A percentile compares a stretch with the other conserved stretches of the same genome.
Conservation (phyloP, 2,888 invertebrate genomes). For the Caenorhabditis sp. region DNA sequence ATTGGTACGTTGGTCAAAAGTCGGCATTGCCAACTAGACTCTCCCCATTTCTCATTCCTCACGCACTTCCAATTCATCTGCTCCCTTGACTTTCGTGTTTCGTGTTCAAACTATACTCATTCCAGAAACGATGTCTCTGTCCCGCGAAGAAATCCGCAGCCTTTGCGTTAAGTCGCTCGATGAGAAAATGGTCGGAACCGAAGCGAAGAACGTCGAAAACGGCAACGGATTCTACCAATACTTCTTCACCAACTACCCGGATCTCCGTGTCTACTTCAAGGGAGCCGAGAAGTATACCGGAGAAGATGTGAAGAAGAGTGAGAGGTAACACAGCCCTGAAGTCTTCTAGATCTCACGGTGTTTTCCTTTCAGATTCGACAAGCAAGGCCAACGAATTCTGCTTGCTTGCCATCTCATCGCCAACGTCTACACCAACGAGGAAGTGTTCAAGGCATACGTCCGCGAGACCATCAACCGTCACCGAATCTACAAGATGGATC, state of each 20-base stretch:
- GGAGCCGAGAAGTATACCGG: constrained; percentile 76
- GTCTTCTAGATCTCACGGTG: neutral
- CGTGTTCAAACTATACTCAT: neutral
- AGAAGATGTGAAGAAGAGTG: constrained; percentile 76
- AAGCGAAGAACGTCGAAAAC: constrained; percentile 67
- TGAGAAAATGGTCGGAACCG: constrained; percentile 68
- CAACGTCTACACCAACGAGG: constrained; percentile 73
- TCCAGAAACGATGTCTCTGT: constrained; percentile 55
- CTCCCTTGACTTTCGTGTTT: too few relatives aligned
- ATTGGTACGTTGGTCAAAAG: constrained; percentile 31
- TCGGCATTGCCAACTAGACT: neutral
- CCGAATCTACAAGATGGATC: constrained; percentile 81
- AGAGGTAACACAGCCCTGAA: constrained; percentile 50
- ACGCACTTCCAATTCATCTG: neutral
- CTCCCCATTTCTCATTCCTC: constrained; percentile 6
- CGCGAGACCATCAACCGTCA: constrained; percentile 80
- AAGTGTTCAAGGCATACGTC: constrained; percentile 76
- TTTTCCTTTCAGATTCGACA: constrained; percentile 75
- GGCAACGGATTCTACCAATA: constrained; percentile 80
- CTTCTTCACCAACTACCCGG: constrained; percentile 77
- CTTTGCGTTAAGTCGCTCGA: constrained; percentile 71
- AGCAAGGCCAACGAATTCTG: constrained; percentile 81
- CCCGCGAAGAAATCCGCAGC: constrained; percentile 62
- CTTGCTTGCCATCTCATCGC: constrained; percentile 77
- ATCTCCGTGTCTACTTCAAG: constrained; percentile 77